Evolutionary conservation across 2,113 vertebrate species (phyloP).

Genomic region (Thermophis baileyi): DNA sequence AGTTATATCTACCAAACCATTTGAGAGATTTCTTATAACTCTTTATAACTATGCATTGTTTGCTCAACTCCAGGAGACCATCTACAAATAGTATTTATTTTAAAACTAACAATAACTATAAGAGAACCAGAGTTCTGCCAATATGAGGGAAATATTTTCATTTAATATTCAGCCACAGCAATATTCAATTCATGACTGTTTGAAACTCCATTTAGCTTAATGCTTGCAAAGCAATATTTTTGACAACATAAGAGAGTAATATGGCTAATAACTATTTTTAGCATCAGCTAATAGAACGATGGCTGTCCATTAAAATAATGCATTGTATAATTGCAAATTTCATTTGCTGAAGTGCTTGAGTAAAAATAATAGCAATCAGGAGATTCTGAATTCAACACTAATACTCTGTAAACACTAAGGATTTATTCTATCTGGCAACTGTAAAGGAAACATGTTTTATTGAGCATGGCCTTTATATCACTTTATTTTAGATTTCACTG

Average conservation of each 20-base stretch:
- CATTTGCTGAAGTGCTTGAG: not conserved
- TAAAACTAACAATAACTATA: not conserved
- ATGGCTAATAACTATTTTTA: slow-evolving; percentile 20
- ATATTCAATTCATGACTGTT: not conserved
- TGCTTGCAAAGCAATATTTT: not conserved
- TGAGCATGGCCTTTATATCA: not conserved
- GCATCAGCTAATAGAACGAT: not conserved
- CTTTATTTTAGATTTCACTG: not conserved
- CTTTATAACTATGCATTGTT: not conserved
- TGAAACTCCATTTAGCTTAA: not conserved
- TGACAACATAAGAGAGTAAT: slow-evolving; percentile 18
- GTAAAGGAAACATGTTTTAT: not conserved
- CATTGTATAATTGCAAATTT: not conserved
- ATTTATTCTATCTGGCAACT: not conserved
- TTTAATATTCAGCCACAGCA: not conserved
- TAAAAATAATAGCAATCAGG: not conserved
- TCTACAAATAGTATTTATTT: not conserved
- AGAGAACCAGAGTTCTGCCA: not conserved
- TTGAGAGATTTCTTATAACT: not conserved
- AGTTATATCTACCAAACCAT: not conserved
- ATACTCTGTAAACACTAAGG: not conserved
- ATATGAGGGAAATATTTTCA: not conserved
- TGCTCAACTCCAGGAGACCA: not conserved
- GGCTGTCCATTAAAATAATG: not conserved
- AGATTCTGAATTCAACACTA: not conserved